A percentile compares a stretch with the other conserved stretches of the same genome.
Evolutionary conservation across 64 coral and sea anemone genomes (phyloP).

Genomic region (Montipora sp.): DNA sequence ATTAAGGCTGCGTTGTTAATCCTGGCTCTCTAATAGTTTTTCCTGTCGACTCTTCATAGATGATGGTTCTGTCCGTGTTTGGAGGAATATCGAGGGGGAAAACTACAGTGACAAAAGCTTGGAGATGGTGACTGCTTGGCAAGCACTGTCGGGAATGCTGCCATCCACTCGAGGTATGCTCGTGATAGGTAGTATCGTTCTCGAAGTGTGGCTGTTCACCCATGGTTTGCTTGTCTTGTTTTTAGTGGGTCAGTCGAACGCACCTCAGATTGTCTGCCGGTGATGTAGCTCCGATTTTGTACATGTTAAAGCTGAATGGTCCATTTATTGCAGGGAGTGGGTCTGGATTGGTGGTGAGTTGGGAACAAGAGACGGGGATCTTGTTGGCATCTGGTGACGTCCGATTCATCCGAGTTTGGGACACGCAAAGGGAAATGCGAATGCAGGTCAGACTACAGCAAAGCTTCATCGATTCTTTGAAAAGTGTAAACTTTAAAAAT

Average conservation of each 20-base stretch:
- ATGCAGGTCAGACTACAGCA: conserved; percentile 74
- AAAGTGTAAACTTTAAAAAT: no score
- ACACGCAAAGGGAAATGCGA: conserved; percentile 97
- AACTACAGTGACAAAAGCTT: conserved; percentile 52
- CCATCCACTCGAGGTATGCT: conserved; percentile 90
- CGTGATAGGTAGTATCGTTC: no score
- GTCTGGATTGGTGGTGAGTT: conserved; percentile 92
- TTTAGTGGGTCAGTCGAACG: no score
- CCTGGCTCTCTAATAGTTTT: neutral
- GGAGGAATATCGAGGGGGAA: conserved; percentile 70
- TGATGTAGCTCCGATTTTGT: no score
- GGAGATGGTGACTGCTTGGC: conserved; percentile 96
- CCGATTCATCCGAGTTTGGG: conserved; percentile 95
- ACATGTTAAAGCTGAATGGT: neutral
- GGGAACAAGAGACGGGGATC: conserved; percentile 95
- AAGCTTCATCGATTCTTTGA: neutral
- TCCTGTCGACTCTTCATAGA: conserved; percentile 44
- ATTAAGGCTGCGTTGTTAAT: neutral
- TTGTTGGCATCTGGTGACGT: conserved; percentile 94
- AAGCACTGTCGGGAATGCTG: conserved; percentile 95
- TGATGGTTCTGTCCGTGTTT: conserved; percentile 95
- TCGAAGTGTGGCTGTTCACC: no score
- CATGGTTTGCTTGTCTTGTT: no score
- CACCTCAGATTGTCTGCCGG: no score
- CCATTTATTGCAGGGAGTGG: conserved; percentile 73